phyloP scores from a whole-genome alignment of 2,888 invertebrate genomes.

The Congeria kusceri region DNA sequence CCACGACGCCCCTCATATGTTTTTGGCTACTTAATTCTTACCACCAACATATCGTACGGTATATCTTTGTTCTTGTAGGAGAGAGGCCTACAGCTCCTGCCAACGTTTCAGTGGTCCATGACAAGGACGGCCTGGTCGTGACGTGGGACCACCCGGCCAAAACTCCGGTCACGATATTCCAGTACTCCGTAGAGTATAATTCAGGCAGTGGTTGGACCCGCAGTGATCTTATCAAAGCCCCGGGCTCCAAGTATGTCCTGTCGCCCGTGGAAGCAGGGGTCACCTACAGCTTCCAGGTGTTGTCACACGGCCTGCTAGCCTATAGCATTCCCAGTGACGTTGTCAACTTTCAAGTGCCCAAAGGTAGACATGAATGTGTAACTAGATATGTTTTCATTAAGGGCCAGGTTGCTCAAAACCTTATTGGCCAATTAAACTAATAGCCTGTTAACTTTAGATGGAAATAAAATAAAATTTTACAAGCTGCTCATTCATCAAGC shows the following conservation, averaged over 20 bases:
- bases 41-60: too few relatives aligned
- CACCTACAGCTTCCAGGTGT: conserved; percentile 74
- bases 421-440: too few relatives aligned
- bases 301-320: conserved; percentile 73
- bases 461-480: too few relatives aligned
- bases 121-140: conserved; percentile 95
- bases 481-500: too few relatives aligned
- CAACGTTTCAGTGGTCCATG: conserved; percentile 95
- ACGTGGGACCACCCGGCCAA: conserved; percentile 85
- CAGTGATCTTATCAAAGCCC: conserved; percentile 55
- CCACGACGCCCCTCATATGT: too few relatives aligned
- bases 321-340: conserved; percentile 73
- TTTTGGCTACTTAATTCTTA: too few relatives aligned
- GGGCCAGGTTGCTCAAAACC: too few relatives aligned
- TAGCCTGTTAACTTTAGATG: too few relatives aligned
- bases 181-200: conserved; percentile 79
- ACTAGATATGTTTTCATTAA: too few relatives aligned
- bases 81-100: conserved; percentile 96
- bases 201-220: conserved; percentile 54
- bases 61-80: conserved; percentile 87
- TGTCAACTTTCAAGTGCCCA: conserved; percentile 68
- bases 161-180: conserved; percentile 76
- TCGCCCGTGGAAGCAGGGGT: conserved; percentile 31
- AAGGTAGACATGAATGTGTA: conserved; percentile 43
- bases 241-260: conserved; percentile 52